Evolutionary conservation across 2,797 vertebrate species (phyloP).

Genomic region (Picus viridis): DNA sequence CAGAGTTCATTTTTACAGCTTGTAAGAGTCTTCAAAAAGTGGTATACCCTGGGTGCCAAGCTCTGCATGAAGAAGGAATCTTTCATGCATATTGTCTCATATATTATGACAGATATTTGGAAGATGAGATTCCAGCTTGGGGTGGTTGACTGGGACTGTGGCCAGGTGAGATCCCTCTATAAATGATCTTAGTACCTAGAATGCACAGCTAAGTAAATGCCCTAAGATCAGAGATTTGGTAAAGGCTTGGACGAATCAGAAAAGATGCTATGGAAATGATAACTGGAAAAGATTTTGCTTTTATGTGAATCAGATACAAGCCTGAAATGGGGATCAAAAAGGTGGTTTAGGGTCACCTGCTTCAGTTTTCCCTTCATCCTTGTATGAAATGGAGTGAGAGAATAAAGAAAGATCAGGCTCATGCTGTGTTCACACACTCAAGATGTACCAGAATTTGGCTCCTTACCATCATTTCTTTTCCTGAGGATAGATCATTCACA

Average conservation of each 20-base stretch:
- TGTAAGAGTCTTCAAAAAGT: not conserved
- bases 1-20: not conserved
- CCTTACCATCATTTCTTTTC: not conserved
- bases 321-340: not conserved
- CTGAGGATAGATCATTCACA: not conserved
- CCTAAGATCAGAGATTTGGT: not conserved
- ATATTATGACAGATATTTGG: not conserved
- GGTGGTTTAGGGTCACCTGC: not conserved
- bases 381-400: not conserved
- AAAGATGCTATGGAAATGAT: not conserved
- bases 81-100: accelerated
- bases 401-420: not conserved
- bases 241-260: not conserved
- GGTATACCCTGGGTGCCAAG: not conserved
- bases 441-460: not conserved
- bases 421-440: not conserved
- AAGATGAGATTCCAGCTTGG: accelerated
- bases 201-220: not conserved
- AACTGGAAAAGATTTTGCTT: not conserved
- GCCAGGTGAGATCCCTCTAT: not conserved
- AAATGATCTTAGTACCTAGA: not conserved
- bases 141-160: accelerated
- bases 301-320: not conserved
- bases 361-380: not conserved
- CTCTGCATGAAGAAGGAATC: not conserved